These are phyloP conservation scores for Echeneis naucrates DNA, from an alignment of 2,797 vertebrate species.

Conservation along the genomic window DNA sequence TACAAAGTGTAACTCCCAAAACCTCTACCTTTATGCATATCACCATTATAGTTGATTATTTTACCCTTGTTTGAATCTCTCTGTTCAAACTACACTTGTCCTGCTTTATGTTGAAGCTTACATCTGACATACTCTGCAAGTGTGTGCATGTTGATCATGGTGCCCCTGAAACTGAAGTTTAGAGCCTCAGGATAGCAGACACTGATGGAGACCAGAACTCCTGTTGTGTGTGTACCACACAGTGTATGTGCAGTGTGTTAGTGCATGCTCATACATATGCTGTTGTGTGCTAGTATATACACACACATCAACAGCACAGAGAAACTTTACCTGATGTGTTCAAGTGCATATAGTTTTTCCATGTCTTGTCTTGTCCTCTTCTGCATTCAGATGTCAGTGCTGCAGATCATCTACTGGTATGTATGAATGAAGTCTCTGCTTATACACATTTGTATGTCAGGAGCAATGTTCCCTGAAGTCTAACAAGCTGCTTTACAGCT, in stretches of 20 bases:
- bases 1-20: neutral
- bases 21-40: neutral
- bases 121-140: conserved; percentile 61
- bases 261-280: neutral
- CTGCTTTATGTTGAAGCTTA: conserved; percentile 41
- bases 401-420: conserved; percentile 45
- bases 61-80: conserved; percentile 4
- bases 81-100: conserved; percentile 23
- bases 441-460: conserved; percentile 4
- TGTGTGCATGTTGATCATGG: conserved; percentile 63
- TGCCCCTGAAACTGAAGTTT: conserved; percentile 36
- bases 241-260: neutral
- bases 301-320: conserved; percentile 5
- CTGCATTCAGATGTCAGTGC: conserved; percentile 59
- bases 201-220: conserved; percentile 39
- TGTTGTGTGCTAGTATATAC: conserved; percentile 9
- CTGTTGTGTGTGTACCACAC: neutral
- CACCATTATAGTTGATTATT: neutral
- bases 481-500: conserved; percentile 7
- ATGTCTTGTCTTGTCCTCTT: conserved; percentile 66
- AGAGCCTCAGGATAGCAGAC: conserved; percentile 53
- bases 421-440: conserved; percentile 28
- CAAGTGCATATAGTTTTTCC: conserved; percentile 37
- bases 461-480: conserved; percentile 11
- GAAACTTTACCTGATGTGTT: conserved; percentile 35